Percentiles rank a stretch among this genome's conserved stretches.
These are phyloP conservation scores for Menidia menidia DNA, from an alignment of 2,797 vertebrate genomes.

Conservation along the genomic window DNA sequence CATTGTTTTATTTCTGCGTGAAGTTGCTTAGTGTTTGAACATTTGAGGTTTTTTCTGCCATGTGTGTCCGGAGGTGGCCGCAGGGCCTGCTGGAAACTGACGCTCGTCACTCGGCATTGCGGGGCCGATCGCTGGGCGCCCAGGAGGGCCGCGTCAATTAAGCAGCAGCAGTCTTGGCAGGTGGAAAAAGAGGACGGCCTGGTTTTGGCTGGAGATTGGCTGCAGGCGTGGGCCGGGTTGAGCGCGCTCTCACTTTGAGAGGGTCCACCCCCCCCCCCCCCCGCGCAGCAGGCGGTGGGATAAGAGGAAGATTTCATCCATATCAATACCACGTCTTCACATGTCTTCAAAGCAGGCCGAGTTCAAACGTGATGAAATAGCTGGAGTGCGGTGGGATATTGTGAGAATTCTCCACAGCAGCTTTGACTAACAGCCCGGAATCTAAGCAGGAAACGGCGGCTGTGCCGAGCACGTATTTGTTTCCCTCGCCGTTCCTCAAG, in stretches of 20 bases:
- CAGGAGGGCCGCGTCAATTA: slow-evolving; percentile 66
- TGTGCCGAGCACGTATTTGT: slow-evolving; percentile 17
- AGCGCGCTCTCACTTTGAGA: slow-evolving; percentile 49
- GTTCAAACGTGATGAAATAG: slow-evolving; percentile 42
- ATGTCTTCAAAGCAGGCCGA: slow-evolving; percentile 45
- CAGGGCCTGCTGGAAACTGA: slow-evolving; percentile 62
- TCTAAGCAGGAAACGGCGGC: slow-evolving; percentile 8
- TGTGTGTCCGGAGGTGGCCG: slow-evolving; percentile 29
- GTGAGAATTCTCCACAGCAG: slow-evolving; percentile 3
- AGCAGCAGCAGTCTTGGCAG: slow-evolving; percentile 46
- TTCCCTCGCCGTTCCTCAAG: slow-evolving; percentile 6
- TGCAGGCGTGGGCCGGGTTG: slow-evolving; percentile 60
- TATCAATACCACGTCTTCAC: slow-evolving; percentile 32
- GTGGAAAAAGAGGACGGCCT: slow-evolving; percentile 63
- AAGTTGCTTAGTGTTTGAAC: slow-evolving; percentile 37
- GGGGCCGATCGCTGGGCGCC: slow-evolving; percentile 61
- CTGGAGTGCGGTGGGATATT: slow-evolving; percentile 9
- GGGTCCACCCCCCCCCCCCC: slow-evolving; percentile 49
- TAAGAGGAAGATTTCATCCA: slow-evolving; percentile 49
- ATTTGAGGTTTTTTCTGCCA: slow-evolving; percentile 25
- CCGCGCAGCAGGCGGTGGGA: slow-evolving; percentile 48
- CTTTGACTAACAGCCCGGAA: slow-evolving; percentile 13
- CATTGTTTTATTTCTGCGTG: slow-evolving; percentile 29
- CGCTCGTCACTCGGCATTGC: slow-evolving; percentile 69
- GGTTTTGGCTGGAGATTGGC: slow-evolving; percentile 65